Evolutionary conservation across 2,113 vertebrate species (phyloP), one percentile per base, ranked within the genome.

Genomic region (Paracanthobrama guichenoti): DNA sequence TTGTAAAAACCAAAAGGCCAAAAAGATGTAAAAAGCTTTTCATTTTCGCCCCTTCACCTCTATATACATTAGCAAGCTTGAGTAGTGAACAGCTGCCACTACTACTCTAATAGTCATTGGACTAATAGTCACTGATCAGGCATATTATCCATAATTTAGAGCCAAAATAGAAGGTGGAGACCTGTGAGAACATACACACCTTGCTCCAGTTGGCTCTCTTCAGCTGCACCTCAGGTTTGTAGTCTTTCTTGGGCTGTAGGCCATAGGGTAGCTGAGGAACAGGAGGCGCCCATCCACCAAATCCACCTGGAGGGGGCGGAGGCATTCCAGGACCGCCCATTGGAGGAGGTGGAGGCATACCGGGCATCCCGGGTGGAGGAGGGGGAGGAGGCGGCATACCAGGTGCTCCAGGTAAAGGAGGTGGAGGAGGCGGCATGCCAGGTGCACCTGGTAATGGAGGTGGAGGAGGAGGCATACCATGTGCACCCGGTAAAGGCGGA

Each of bases 191-290:
- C 9, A 86, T 62, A 86, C 91, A 87, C 72, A 97, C 97, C 96
- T 98, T 97, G 85, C 93, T 94, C 96, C 96, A 96, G 74, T 93
- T 95, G 86, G 94, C 94, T 77, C 95, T 96, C 90, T 92, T 92
- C 81, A 95, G 87, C 84, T 95, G 95, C 53, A 96, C 90, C 28
- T 96, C 95, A 81, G 95, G 95, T 83, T 95, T 96, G 91, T 95
- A 96, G 2, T 94, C 86, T 85, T 95, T 96, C 91, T 97, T 96
- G 77, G 95, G 93, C 77, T 92, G 76, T 5, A 95, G 94, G 73
- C 96, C 96, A 88, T 87, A 95, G 4, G 94, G 96, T 66, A 97
- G 90, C 44, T 86, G 71, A 53, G 90, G 89, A 31, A 86, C 88
- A 6, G 90, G 88, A n/a, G 62, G 6, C 1, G 50, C 83, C 90